A percentile compares a stretch with the other conserved stretches of the same genome.
These are phyloP conservation scores for Drosophila lowei DNA, from an alignment of 1,140 invertebrate species.

Conservation along the genomic window DNA sequence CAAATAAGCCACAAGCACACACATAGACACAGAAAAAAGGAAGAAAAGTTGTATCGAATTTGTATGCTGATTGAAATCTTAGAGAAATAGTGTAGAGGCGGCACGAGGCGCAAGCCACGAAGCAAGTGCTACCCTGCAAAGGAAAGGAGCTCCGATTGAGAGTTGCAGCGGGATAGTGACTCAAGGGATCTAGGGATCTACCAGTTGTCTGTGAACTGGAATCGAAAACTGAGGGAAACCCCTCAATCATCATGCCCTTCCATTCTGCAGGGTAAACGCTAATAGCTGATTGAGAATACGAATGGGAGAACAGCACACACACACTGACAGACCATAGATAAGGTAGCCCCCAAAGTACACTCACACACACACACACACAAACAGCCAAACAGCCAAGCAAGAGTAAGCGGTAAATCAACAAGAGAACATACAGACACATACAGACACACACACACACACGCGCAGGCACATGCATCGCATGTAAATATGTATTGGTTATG, in stretches of 20 bases:
- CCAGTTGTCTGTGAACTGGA: too few species aligned
- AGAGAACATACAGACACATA: constrained; percentile 29
- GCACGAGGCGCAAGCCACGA: background rate
- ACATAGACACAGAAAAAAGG: constrained; percentile 3
- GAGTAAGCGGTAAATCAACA: constrained; percentile 42
- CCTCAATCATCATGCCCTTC: too few species aligned
- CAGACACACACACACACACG: constrained; percentile 33
- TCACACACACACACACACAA: constrained; percentile 20
- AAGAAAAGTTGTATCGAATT: background rate
- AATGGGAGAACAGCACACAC: constrained; percentile 31
- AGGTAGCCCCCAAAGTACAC: constrained; percentile 9
- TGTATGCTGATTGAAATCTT: constrained; percentile 62
- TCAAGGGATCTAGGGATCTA: background rate
- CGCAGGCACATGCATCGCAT: constrained; percentile 23
- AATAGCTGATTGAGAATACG: constrained; percentile 49
- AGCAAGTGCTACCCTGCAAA: constrained; percentile 4
- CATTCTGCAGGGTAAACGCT: constrained; percentile 25
- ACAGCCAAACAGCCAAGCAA: constrained; percentile 24
- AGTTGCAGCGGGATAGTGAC: background rate
- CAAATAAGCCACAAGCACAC: constrained; percentile 64
- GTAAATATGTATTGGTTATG: constrained; percentile 77
- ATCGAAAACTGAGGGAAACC: too few species aligned
- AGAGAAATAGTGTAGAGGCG: constrained; percentile 35
- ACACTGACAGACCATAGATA: constrained; percentile 24
- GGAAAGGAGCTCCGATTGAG: background rate